Evolutionary conservation across 2,888 invertebrate genomes (phyloP).

Genomic region (Omphaloscelis lunosa): DNA sequence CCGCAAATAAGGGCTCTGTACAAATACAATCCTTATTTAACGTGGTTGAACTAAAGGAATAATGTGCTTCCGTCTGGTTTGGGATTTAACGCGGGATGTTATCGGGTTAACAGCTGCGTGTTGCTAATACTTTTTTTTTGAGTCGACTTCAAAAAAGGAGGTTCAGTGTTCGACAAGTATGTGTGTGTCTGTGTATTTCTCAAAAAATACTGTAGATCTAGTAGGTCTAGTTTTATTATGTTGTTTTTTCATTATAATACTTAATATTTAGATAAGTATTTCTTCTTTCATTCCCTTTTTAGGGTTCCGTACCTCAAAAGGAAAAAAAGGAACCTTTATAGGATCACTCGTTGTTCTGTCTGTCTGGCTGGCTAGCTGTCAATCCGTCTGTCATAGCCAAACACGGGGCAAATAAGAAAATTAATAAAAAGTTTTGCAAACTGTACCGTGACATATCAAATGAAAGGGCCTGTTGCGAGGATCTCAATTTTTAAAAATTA

Average conservation of each 20-base stretch:
- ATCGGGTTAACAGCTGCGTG: background rate
- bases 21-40: slow-evolving; percentile 58
- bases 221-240: background rate
- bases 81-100: slow-evolving; percentile 13
- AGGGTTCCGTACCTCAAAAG: too few species aligned
- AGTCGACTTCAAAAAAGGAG: background rate
- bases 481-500: too few species aligned
- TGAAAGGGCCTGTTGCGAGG: too few species aligned
- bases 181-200: background rate
- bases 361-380: too few species aligned
- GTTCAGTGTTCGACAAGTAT: background rate
- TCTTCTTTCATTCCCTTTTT: background rate
- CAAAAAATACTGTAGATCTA: background rate
- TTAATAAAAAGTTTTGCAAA: too few species aligned
- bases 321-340: too few species aligned
- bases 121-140: background rate
- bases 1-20: slow-evolving; percentile 58
- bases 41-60: slow-evolving; percentile 44
- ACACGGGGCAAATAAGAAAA: too few species aligned
- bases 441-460: too few species aligned
- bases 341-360: too few species aligned
- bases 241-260: background rate
- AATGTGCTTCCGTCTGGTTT: slow-evolving; percentile 22
- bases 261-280: background rate
- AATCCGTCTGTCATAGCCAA: too few species aligned